Evolutionary conservation across 1,140 invertebrate genomes (phyloP), one percentile per base, ranked within the genome.

Genomic region (Drosophila chauvacae): DNA sequence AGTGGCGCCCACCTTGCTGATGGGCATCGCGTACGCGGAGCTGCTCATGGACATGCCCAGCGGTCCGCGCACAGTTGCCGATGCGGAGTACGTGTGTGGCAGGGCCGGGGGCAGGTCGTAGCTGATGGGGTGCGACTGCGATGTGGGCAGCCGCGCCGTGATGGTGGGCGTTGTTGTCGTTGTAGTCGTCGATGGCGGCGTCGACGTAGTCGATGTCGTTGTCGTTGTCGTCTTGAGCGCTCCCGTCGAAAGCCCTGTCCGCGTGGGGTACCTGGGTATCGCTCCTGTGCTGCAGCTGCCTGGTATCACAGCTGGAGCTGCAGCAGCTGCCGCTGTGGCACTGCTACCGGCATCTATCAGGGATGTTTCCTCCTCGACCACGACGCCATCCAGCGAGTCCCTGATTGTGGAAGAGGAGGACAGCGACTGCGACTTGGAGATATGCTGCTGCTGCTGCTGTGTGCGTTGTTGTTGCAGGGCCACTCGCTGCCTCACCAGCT

Each of bases 1-100:
- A 26, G 55, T 64, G 28, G 71, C 18, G 33, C 63, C 61, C n/a
- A 57, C 11, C 37, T 33, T 66, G 26, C 63, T 66, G 45, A 62
- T 50, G 44, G 87, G 71, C 74, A 84, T 77, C 47, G 73, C 56
- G 44, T 81, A 85, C 4, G 68, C 56, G 23, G 85, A 80, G 11
- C 84, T 87, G 33, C 81, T 82, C 61, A 91, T 62, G 37, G 90
- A 80, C 90, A 91, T 91, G 45, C 90, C 90, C 26, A 91, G 55
- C 1, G 90, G 90, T 37, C 90, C 90, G 33, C 90, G 85, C 5
- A 91, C 82, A 10, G 84, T 90, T 11, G 80, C 76, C 23, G 77
- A 35, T 7, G 81, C 80, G 28, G 86, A 78, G 41, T 91, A 91
- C 33, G 86, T 91, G 57, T 91, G 90, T 44, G 88, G 90, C 63